Conservation (phyloP, 2,797 vertebrate genomes). For the Jordanella pulchra region DNA sequence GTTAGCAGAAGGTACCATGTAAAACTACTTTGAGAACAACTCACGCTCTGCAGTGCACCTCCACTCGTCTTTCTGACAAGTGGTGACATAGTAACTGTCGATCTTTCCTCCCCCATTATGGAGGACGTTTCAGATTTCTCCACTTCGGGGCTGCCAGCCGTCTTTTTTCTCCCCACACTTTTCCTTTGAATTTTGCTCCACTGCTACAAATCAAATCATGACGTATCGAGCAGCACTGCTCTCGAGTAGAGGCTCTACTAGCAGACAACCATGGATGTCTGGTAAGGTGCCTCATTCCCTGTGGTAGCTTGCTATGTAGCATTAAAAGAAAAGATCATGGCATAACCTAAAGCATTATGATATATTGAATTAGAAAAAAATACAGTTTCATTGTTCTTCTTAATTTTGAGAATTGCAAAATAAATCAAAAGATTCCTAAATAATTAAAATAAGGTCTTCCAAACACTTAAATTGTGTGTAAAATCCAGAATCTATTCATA, state of each 20-base stretch:
- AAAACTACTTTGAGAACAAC: slow-evolving; percentile 72
- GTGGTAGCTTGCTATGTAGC: slow-evolving; percentile 41
- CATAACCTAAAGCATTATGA: slow-evolving; percentile 31
- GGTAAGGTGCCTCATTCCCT: slow-evolving; percentile 36
- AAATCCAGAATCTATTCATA: too few species aligned
- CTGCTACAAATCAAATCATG: slow-evolving; percentile 67
- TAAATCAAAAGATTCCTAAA: not conserved
- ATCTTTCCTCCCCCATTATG: slow-evolving; percentile 77
- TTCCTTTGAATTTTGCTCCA: slow-evolving; percentile 67
- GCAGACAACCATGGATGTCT: slow-evolving; percentile 51
- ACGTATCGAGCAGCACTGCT: slow-evolving; percentile 58
- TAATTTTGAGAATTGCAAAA: slow-evolving; percentile 22
- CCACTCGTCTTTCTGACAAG: slow-evolving; percentile 68
- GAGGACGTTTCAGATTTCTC: slow-evolving; percentile 67
- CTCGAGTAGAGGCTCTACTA: slow-evolving; percentile 61
- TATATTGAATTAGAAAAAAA: too few species aligned
- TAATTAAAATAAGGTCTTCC: not conserved
- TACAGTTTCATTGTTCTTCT: slow-evolving; percentile 22
- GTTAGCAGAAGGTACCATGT: slow-evolving; percentile 62
- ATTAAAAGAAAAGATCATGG: slow-evolving; percentile 11
- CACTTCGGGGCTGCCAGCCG: slow-evolving; percentile 64
- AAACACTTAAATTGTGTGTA: not conserved
- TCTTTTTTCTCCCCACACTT: slow-evolving; percentile 55
- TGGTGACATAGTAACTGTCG: slow-evolving; percentile 75
- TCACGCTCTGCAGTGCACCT: slow-evolving; percentile 57